These are phyloP conservation scores for Agonopterix subpropinquella DNA, from an alignment of 2,888 invertebrate genomes.

Conservation along the genomic window DNA sequence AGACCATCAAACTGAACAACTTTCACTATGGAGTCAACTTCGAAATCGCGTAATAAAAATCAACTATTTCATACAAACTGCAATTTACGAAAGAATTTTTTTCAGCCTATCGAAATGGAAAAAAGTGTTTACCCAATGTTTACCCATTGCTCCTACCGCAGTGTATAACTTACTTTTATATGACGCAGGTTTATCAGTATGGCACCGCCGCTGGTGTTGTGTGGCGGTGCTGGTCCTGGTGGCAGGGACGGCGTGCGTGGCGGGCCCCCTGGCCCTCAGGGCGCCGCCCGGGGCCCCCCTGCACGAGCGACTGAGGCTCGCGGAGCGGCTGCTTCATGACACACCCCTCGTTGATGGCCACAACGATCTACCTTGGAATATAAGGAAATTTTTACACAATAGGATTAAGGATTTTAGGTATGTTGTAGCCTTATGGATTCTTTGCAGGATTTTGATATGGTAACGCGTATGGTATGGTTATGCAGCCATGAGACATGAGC, in stretches of 20 bases:
- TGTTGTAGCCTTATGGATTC: slow-evolving; percentile 13
- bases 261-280: slow-evolving; percentile 85
- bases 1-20: too few species aligned
- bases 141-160: too few species aligned
- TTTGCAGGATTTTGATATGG: too few species aligned
- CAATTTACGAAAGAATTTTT: too few species aligned
- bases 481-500: too few species aligned
- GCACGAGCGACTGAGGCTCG: slow-evolving; percentile 84
- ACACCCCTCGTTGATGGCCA: slow-evolving; percentile 90
- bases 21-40: too few species aligned
- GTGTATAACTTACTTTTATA: background rate
- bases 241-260: slow-evolving; percentile 87
- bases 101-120: too few species aligned
- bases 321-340: slow-evolving; percentile 83
- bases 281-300: slow-evolving; percentile 85
- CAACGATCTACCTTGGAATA: slow-evolving; percentile 94
- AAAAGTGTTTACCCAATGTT: too few species aligned
- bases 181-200: slow-evolving; percentile 50
- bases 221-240: slow-evolving; percentile 84
- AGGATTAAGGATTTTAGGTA: slow-evolving; percentile 88
- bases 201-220: slow-evolving; percentile 84
- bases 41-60: too few species aligned
- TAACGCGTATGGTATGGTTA: too few species aligned
- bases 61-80: too few species aligned
- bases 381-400: slow-evolving; percentile 92